A percentile compares a stretch with the other conserved stretches of the same genome.
Conservation (phyloP, 2,888 invertebrate species). For the Cyclophora albipunctata region DNA sequence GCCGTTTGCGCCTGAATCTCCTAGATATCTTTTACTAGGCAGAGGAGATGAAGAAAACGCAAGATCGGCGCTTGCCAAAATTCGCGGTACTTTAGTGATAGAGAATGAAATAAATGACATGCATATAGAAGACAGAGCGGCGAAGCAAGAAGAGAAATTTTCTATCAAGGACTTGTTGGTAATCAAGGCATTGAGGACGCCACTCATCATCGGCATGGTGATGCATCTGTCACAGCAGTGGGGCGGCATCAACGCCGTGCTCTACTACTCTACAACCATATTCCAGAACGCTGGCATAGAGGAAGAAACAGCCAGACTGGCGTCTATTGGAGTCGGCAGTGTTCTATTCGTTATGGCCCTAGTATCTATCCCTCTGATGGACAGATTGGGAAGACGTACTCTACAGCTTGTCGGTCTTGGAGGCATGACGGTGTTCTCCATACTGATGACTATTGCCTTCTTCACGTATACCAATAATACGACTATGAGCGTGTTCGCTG, state of each 20-base stretch:
- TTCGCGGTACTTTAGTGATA: slow-evolving; percentile 55
- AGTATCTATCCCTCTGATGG: slow-evolving; percentile 85
- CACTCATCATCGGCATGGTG: slow-evolving; percentile 64
- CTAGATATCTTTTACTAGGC: slow-evolving; percentile 57
- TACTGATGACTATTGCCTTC: slow-evolving; percentile 78
- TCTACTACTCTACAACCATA: slow-evolving; percentile 82
- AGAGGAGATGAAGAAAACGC: slow-evolving; percentile 57
- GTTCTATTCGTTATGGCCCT: slow-evolving; percentile 84
- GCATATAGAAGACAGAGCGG: slow-evolving; percentile 63
- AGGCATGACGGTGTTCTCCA: slow-evolving; percentile 83
- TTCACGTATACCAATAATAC: slow-evolving; percentile 54
- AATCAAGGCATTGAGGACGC: slow-evolving; percentile 47
- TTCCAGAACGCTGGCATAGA: slow-evolving; percentile 78
- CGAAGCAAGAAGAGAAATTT: slow-evolving; percentile 57
- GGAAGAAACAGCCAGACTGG: slow-evolving; percentile 76
- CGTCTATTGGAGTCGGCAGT: slow-evolving; percentile 82
- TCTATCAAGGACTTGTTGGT: slow-evolving; percentile 52
- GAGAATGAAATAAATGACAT: slow-evolving; percentile 68
- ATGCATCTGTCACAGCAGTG: slow-evolving; percentile 71
- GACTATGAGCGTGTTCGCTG: slow-evolving; percentile 66
- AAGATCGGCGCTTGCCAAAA: slow-evolving; percentile 43
- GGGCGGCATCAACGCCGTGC: slow-evolving; percentile 75
- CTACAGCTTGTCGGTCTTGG: slow-evolving; percentile 81
- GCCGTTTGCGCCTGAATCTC: slow-evolving; percentile 62
- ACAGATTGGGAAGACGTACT: slow-evolving; percentile 80